Evolutionary conservation across 1,140 invertebrate species (phyloP), one percentile per base, ranked within the genome.

Genomic region (Conopomorpha cramerella): DNA sequence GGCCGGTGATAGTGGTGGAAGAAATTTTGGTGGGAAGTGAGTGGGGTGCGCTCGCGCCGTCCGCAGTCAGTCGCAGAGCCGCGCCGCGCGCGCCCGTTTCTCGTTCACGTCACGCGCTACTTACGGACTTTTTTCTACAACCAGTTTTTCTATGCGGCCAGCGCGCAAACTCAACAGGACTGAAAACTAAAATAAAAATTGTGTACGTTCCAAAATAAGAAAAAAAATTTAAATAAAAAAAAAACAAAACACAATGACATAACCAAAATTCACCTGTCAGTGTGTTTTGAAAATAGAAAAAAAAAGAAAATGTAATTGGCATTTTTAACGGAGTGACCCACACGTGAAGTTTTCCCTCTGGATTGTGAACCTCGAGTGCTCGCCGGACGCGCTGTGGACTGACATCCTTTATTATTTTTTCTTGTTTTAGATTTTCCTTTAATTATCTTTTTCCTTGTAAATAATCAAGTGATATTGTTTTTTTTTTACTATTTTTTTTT

Each of bases 221-320:
- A 46, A 48, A 52, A 44, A 41, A 42, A 35, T 45, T 42, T 36
- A 36, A 38, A 40, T 35, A 14, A 18, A 25, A 15, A 19, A 40
- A 35, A 40, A 34, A 36, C 30, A 35, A 18, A 25, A 15, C 16
- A 40, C 30, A 40, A 34, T 34, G 30, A 35, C 26, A n/a, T n/a
- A n/a, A n/a, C n/a, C n/a, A n/a, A n/a, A n/a, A n/a, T n/a, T n/a
- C n/a, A n/a, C n/a, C n/a, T n/a, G 16, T 28, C 10, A 15, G 34
- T 18, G 48, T 51, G 47, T 62, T 52, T 50, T 40, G 47, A 53
- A 50, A 58, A 64, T n/a, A n/a, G n/a, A n/a, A n/a, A n/a, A n/a
- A n/a, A n/a, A n/a, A n/a, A n/a, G n/a, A 64, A 56, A 55, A 48
- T 67, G 65, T 68, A 62, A 73, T 71, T 71, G 66, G 68, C 66